Conservation (phyloP, 1,140 invertebrate genomes). For the Lysiphlebus fabarum region DNA sequence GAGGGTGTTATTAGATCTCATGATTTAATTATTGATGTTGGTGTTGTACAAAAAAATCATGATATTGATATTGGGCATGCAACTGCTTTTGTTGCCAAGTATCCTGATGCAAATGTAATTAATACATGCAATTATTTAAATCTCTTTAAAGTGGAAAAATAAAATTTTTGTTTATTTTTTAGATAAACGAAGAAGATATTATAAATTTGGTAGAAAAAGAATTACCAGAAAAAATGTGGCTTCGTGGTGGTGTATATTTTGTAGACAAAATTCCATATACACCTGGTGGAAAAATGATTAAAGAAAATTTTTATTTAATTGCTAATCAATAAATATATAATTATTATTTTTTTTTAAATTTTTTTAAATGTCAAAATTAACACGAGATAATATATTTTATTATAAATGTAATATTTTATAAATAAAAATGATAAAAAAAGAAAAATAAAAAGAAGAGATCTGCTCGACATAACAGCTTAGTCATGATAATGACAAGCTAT, state of each 20-base stretch:
- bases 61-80: slow-evolving; percentile 61
- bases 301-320: no score
- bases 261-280: slow-evolving; percentile 62
- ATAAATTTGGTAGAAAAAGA: slow-evolving; percentile 34
- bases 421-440: no score
- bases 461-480: no score
- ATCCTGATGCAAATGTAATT: slow-evolving; percentile 38
- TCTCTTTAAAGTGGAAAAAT: neutral
- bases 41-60: slow-evolving; percentile 66
- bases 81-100: slow-evolving; percentile 59
- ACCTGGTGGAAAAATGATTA: slow-evolving; percentile 57
- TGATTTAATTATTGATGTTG: slow-evolving; percentile 63
- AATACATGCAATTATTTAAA: neutral
- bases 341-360: no score
- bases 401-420: no score
- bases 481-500: no score
- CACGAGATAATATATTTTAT: no score
- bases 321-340: no score
- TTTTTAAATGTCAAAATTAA: no score
- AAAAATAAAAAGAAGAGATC: no score
- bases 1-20: slow-evolving; percentile 66
- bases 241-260: slow-evolving; percentile 61
- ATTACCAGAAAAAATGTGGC: slow-evolving; percentile 52
- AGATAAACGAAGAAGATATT: slow-evolving; percentile 38
- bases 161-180: slow-evolving; percentile 12